Conservation (phyloP, 2,113 vertebrate genomes). For the Lethenteron reissneri region DNA sequence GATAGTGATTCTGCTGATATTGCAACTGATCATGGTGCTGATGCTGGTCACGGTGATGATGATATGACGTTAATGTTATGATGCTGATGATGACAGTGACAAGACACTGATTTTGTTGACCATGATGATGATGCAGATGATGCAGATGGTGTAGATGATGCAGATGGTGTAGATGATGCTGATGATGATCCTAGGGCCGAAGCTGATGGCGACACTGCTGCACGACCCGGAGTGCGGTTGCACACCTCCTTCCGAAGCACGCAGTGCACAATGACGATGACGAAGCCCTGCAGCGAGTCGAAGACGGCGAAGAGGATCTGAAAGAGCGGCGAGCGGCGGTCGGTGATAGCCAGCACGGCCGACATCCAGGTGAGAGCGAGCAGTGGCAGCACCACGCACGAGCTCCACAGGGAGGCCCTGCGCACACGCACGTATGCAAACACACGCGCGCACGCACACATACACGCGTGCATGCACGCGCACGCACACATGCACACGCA, state of each 20-base stretch:
- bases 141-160: too few relatives aligned
- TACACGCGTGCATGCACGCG: not conserved
- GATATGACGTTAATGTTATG: too few relatives aligned
- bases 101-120: too few relatives aligned
- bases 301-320: slow-evolving; percentile 83
- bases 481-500: not conserved
- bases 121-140: too few relatives aligned
- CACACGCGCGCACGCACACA: not conserved
- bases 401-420: slow-evolving; percentile 64
- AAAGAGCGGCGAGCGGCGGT: slow-evolving; percentile 75
- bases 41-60: too few relatives aligned
- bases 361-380: slow-evolving; percentile 99
- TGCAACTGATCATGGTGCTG: too few relatives aligned
- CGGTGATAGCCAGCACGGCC: slow-evolving; percentile 89
- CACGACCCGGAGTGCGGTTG: too few relatives aligned
- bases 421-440: not conserved
- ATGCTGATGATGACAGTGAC: too few relatives aligned
- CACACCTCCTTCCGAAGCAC: slow-evolving; percentile 86
- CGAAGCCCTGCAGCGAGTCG: slow-evolving; percentile 83
- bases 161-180: too few relatives aligned
- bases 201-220: too few relatives aligned
- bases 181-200: too few relatives aligned
- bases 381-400: slow-evolving; percentile 68
- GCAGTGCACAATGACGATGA: slow-evolving; percentile 90
- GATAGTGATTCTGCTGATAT: too few relatives aligned